These are phyloP conservation scores for Pungitius pungitius DNA, from an alignment of 2,113 vertebrate species.

Conservation along the genomic window DNA sequence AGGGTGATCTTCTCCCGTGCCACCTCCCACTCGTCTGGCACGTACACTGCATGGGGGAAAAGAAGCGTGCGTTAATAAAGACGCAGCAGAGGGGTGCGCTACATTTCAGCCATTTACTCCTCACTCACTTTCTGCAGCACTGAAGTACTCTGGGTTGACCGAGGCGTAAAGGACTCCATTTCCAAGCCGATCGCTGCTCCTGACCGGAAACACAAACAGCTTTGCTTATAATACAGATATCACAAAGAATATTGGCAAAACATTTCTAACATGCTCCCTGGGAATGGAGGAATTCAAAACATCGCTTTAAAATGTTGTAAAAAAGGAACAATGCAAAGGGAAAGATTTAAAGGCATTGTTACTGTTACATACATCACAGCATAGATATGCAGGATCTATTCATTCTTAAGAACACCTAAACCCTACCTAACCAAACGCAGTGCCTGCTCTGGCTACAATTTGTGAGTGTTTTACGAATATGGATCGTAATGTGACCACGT, in stretches of 20 bases:
- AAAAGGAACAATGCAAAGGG: background rate
- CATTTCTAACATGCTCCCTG: background rate
- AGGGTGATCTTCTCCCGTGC: constrained; percentile 94
- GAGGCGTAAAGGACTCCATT: constrained; percentile 97
- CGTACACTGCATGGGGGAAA: constrained; percentile 85
- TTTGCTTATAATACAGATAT: background rate
- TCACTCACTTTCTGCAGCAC: constrained; percentile 94
- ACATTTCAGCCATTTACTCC: background rate
- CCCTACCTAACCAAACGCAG: background rate
- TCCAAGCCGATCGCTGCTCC: constrained; percentile 91
- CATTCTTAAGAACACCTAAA: background rate
- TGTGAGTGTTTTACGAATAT: constrained; percentile 2
- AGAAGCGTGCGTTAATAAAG: background rate
- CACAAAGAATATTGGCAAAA: background rate
- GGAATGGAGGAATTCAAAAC: background rate
- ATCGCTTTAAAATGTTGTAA: background rate
- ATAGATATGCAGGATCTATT: background rate
- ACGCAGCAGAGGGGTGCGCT: background rate
- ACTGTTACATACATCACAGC: background rate
- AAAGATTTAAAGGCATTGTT: background rate
- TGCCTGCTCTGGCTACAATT: constrained; percentile 3
- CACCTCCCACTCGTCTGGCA: constrained; percentile 98
- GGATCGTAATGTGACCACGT: constrained; percentile 15
- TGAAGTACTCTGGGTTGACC: constrained; percentile 98
- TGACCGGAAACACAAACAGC: constrained; percentile 63